Base-by-base conservation (phyloP, 2,888 invertebrate species). In the Embidobia sp. region DNA sequence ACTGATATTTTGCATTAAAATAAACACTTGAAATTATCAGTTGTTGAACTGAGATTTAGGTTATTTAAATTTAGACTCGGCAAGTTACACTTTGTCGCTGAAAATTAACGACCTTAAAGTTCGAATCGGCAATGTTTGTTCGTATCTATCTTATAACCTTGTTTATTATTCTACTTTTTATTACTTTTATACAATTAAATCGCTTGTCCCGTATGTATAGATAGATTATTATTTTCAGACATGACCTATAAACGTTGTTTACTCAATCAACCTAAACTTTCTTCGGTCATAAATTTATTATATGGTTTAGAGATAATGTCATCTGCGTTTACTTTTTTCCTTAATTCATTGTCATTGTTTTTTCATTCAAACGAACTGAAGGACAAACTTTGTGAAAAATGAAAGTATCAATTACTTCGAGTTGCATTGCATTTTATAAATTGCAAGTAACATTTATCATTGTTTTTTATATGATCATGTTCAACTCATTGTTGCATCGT, bases 171-270 rank as follows among this genome's bases (percentile, higher is more conserved):
- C 13, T 44, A 16, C 10, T 29, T 29, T 29, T 61, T 48, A 10
- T 44, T 10, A 31, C 37, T 37, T 35, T 15, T 6, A 7, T 19
- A 53, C 16, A 26, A 53, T 53, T 37, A 51, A 35, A n/a, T 13
- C 44, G 10, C 19, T 59, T 46, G 1, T 46, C 6, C 15, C 26
- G 3, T 26, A 59, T 4, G 15, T 15, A 7, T 8, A 48, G 16
- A 7, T 8, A 35, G 18, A 33, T 59, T 19, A 26, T 19, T 13
- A 35, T 19, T 61, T 48, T 59, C 2, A 35, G 26, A 46, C 26
- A 2, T 48, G 61, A 61, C 61, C 61, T 61, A 48, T 33, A 61
- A 61, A 48, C 31, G 18, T 26, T 61, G 15, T 33, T 59, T 31
- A 44, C 18, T 44, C 44, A 31, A 15, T 59, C 44, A 29, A 15